Base-by-base conservation (phyloP, 2,797 vertebrate species). In the Bradypodion ventrale region DNA sequence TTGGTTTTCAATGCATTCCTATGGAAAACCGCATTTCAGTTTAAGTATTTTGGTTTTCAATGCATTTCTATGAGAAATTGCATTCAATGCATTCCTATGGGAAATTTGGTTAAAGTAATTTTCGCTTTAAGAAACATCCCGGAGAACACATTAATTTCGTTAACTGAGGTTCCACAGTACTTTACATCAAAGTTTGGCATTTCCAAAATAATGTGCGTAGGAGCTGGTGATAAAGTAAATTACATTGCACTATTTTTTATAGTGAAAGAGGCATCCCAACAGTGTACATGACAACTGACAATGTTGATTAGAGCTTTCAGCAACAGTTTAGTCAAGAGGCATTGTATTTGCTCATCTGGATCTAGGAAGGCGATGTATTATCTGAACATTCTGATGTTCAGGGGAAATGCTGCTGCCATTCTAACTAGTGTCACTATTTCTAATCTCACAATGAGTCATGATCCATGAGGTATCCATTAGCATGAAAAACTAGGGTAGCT, bases 391-490 rank as follows among this genome's bases (percentile, higher is more conserved):
- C 60, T 59, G 73, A 62, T 68, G 66, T 16, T 10, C 52, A 85
- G 49, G 65, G 42, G 68, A 66, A 25, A 70, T 73, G 42, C 13
- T 49, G 25, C 40, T 60, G n/a, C 62, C 35, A 68, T 80, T 68
- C 80, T 80, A 69, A 60, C 78, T 83, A 42, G 4, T 86, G 44
- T 46, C 37, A 44, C 35, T 0, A 0, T 13, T 19, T 84, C 68
- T 87, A 27, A 80, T 68, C 80, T 72, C 62, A 82, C 82, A 89
- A 84, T 6, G 60, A 56, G 37, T 72, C 21, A 84, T 86, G 66
- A 79, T 70, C 81, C 35, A 60, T 29, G 32, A 86, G 46, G 60
- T 68, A 46, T 80, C 76, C 56, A 59, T 85, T 80, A 90, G 32
- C 37, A 15, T 49, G 78, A 84, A 90, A 52, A 85, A 62, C 16